Evolutionary conservation across 2,113 vertebrate species (phyloP), one percentile per base, ranked within the genome.

Genomic region (Muscicapa adusta): DNA sequence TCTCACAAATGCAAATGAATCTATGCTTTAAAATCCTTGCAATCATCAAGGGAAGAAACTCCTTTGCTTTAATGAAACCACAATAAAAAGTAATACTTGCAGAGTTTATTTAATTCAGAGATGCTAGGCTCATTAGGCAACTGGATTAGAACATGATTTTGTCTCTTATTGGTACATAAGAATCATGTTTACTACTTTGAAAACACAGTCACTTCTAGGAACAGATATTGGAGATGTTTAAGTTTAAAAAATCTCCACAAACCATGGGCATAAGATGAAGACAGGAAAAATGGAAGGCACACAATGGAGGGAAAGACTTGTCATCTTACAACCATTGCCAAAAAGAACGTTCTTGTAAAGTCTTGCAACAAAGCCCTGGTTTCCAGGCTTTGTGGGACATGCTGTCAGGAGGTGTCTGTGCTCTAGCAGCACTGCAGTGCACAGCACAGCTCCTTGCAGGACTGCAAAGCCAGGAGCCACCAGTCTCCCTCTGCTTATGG

Each of bases 21-120:
- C 57, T 65, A 16, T 48, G 45, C 53, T 94, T 86, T 77, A 77
- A 93, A 92, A 92, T 62, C 43, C 43, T 71, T 85, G 29, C 76
- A 63, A 40, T 88, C 67, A 86, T 28, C 22, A 63, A 92, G 76
- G 31, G 57, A 91, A 78, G 84, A 87, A 91, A 90, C 36, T 81
- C 84, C 56, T 72, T 83, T 88, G 40, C 40, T 94, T 94, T 89
- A 92, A 91, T 87, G 79, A 94, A 94, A 91, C 53, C 53, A 75
- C 38, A 91, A 79, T 90, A 86, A 92, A 93, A 96, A 90, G 82
- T 90, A 88, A 92, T 78, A 91, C 76, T 92, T 86, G n/a, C 40
- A 77, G 86, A 80, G 80, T 81, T 93, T 95, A 89, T 92, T 92
- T 95, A 93, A 94, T 91, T 90, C 71, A 76, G 80, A 89, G 56